Conservation (phyloP, 2,888 invertebrate genomes). For the Leptinotarsa tumamoca region DNA sequence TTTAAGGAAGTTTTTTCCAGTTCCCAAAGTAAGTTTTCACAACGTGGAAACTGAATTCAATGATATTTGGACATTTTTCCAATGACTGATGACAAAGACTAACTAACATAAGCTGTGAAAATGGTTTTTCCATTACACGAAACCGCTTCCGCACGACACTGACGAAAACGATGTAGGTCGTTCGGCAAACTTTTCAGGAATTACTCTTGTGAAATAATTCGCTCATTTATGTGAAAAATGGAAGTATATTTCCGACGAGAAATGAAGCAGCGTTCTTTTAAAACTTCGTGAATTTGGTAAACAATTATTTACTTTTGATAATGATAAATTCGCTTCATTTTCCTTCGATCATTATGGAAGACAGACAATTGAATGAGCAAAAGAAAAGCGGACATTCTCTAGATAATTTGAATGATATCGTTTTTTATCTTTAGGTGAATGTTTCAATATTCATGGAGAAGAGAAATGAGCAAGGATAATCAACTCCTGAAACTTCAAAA, state of each 20-base stretch:
- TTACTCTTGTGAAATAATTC: slow-evolving; percentile 25
- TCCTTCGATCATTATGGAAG: slow-evolving; percentile 1
- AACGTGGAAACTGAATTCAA: no score
- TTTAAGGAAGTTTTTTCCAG: no score
- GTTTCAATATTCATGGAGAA: no score
- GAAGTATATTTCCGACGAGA: slow-evolving; percentile 16
- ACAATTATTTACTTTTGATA: slow-evolving; percentile 21
- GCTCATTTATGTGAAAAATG: slow-evolving; percentile 30
- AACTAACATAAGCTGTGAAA: background rate
- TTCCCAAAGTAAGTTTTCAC: no score
- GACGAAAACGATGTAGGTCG: slow-evolving; percentile 26
- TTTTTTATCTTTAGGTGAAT: no score
- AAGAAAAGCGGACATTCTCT: background rate
- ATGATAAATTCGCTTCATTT: slow-evolving; percentile 12
- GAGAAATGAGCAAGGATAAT: no score
- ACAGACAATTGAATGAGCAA: background rate
- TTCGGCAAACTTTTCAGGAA: slow-evolving; percentile 24
- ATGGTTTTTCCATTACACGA: slow-evolving; percentile 23
- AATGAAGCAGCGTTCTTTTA: slow-evolving; percentile 10
- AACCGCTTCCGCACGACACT: slow-evolving; percentile 28
- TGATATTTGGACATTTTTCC: no score
- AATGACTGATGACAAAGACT: no score
- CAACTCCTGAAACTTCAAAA: no score
- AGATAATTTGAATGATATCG: background rate
- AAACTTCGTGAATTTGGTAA: slow-evolving; percentile 16